Evolutionary conservation across 2,888 invertebrate genomes (phyloP).

Genomic region (Furcula furcula): DNA sequence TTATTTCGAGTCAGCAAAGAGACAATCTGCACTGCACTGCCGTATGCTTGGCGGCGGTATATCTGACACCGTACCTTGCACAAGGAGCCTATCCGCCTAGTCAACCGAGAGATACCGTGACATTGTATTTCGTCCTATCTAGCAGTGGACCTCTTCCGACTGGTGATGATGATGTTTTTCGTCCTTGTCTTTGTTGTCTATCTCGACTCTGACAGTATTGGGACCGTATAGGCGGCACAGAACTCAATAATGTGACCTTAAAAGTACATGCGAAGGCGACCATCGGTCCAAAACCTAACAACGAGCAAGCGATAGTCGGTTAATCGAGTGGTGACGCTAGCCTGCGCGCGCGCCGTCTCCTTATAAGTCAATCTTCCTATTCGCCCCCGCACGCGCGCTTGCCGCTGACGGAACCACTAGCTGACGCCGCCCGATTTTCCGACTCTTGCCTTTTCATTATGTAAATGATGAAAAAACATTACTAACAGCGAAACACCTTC

Average conservation of each 20-base stretch:
- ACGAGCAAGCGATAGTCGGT: slow-evolving; percentile 46
- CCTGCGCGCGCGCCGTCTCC: slow-evolving; percentile 50
- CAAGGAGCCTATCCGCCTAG: too few species aligned
- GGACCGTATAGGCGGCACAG: slow-evolving; percentile 46
- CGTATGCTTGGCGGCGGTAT: too few species aligned
- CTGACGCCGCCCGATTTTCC: slow-evolving; percentile 47
- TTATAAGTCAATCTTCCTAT: slow-evolving; percentile 73
- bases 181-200: slow-evolving; percentile 16
- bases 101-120: too few species aligned
- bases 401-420: slow-evolving; percentile 52
- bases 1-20: too few species aligned
- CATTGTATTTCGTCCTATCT: too few species aligned
- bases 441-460: slow-evolving; percentile 51
- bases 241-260: slow-evolving; percentile 67
- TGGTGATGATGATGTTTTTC: not conserved
- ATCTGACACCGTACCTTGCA: too few species aligned
- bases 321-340: slow-evolving; percentile 70
- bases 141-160: too few species aligned
- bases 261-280: slow-evolving; percentile 56
- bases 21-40: too few species aligned
- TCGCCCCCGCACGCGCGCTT: slow-evolving; percentile 66
- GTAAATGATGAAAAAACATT: slow-evolving; percentile 41
- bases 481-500: slow-evolving; percentile 20
- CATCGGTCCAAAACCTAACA: slow-evolving; percentile 58
- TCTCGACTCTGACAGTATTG: slow-evolving; percentile 20